Evolutionary conservation across 1,140 invertebrate genomes (phyloP).

Genomic region (Halictus rubicundus): DNA sequence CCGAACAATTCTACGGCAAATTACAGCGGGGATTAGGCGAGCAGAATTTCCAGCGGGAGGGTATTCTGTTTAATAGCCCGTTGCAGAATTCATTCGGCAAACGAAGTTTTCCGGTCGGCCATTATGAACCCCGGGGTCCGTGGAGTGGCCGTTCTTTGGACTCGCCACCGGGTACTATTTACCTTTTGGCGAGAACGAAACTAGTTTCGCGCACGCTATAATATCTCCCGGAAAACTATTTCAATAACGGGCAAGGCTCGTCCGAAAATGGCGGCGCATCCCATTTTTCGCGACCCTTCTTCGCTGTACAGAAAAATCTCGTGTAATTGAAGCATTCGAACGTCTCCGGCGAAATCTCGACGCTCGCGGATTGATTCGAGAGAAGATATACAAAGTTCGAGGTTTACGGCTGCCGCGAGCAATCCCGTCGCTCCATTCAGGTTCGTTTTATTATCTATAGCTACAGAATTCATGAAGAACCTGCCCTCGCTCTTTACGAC

Average conservation of each 20-base stretch:
- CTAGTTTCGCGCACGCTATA: not conserved
- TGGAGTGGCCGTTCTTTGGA: constrained; percentile 8
- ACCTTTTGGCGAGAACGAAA: constrained; percentile 5
- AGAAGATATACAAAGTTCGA: not conserved
- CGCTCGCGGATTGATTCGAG: not conserved
- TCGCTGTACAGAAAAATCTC: too few species aligned
- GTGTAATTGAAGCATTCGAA: too few species aligned
- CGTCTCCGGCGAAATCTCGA: not conserved
- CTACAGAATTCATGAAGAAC: not conserved
- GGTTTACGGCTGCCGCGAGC: not conserved
- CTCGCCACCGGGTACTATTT: constrained; percentile 19
- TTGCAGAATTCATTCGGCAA: constrained; percentile 29
- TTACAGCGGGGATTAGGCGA: not conserved
- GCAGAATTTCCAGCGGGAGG: not conserved
- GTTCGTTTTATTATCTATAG: not conserved
- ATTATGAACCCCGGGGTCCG: constrained; percentile 11
- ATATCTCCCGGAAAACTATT: constrained; percentile 54
- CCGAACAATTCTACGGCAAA: not conserved
- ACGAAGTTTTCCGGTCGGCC: constrained; percentile 24
- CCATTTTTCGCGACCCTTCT: too few species aligned
- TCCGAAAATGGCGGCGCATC: not conserved
- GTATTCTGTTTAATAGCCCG: not conserved
- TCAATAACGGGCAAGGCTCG: constrained; percentile 43
- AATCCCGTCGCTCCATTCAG: not conserved
- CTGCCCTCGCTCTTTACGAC: not conserved